These are phyloP conservation scores for Romanogobio albipinnatus DNA, from an alignment of 2,113 vertebrate species.

Conservation along the genomic window DNA sequence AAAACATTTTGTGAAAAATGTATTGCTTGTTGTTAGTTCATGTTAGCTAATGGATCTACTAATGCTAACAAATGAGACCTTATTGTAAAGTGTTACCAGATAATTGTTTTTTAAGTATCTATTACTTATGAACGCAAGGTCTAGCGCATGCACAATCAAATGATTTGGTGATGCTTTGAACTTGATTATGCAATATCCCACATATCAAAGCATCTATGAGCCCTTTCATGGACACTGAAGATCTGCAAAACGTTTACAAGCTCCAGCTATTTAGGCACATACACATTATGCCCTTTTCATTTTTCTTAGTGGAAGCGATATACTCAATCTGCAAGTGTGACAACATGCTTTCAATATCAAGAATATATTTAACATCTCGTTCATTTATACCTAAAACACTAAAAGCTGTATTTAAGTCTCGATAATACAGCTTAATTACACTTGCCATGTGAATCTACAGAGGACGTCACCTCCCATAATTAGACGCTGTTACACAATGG, in stretches of 20 bases:
- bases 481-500: slow-evolving; percentile 4
- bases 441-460: slow-evolving; percentile 19
- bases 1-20: background rate
- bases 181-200: background rate
- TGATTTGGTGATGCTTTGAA: background rate
- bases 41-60: background rate
- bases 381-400: background rate
- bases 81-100: background rate
- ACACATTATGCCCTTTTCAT: background rate
- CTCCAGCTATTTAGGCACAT: background rate
- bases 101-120: background rate
- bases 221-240: background rate
- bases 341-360: background rate
- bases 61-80: background rate
- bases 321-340: background rate
- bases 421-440: slow-evolving; percentile 19
- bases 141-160: background rate
- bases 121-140: background rate
- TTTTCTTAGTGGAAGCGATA: background rate
- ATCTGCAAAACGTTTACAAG: too few species aligned
- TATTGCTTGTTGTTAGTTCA: background rate
- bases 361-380: background rate
- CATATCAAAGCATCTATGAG: background rate
- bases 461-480: slow-evolving; percentile 43
- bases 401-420: slow-evolving; percentile 10